phyloP scores from a whole-genome alignment of 2,888 invertebrate species.

The Apamea epomidion region DNA sequence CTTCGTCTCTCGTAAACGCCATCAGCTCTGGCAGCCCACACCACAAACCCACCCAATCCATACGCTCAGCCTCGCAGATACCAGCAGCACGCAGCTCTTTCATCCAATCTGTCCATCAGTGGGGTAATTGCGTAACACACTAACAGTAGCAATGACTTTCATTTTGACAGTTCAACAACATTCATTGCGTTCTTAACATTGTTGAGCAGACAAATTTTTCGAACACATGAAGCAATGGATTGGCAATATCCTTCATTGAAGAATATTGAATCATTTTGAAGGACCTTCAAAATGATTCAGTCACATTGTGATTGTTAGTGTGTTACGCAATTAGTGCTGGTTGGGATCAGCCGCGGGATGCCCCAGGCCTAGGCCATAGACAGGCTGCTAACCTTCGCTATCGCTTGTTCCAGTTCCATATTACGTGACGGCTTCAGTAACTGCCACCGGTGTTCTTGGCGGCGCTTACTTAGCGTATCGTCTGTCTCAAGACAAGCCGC shows the following conservation, averaged over 20 bases:
- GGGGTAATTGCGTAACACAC: not conserved
- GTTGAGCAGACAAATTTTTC: not conserved
- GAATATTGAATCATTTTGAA: too few relatives aligned
- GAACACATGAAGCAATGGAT: not conserved
- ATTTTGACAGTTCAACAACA: not conserved
- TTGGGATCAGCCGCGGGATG: not conserved
- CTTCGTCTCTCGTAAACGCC: not conserved
- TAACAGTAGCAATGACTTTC: not conserved
- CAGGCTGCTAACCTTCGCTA: not conserved
- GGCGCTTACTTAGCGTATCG: constrained; percentile 80
- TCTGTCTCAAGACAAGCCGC: constrained; percentile 71
- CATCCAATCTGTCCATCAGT: not conserved
- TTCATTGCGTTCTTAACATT: not conserved
- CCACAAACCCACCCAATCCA: not conserved
- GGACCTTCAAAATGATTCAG: too few relatives aligned
- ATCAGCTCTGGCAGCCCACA: not conserved
- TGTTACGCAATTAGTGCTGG: not conserved
- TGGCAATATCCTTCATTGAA: not conserved
- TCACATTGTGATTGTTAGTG: not conserved
- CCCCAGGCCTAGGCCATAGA: not conserved
- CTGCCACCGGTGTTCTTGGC: constrained; percentile 78
- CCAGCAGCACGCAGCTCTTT: not conserved
- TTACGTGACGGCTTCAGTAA: constrained; percentile 74
- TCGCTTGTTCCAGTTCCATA: constrained; percentile 69
- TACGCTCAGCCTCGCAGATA: not conserved